These are phyloP conservation scores for Nicator chloris DNA, from an alignment of 2,113 vertebrate species.

Conservation along the genomic window DNA sequence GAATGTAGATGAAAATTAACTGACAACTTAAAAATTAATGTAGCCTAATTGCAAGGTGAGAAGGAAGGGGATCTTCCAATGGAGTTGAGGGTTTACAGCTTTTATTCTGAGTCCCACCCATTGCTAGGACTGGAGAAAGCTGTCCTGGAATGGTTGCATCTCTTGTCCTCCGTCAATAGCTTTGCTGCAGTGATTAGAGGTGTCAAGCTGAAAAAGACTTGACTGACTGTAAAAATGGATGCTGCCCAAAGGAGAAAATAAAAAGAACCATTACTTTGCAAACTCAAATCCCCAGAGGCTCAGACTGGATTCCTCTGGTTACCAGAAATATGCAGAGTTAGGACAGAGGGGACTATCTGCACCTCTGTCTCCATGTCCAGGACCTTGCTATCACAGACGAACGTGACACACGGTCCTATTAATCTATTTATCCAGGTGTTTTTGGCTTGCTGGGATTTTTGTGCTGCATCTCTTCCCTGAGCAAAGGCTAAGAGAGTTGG, in stretches of 20 bases:
- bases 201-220: no score
- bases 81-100: no score
- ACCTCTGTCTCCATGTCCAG: neutral
- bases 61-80: neutral
- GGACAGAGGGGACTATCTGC: neutral
- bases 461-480: neutral
- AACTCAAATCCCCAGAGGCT: neutral
- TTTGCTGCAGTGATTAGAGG: no score
- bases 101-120: no score
- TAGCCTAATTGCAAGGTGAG: neutral
- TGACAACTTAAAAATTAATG: neutral
- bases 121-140: no score
- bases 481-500: neutral
- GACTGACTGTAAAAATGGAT: no score
- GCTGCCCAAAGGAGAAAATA: neutral
- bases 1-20: neutral
- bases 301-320: neutral
- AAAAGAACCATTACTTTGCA: neutral
- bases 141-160: no score
- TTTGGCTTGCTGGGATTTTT: neutral
- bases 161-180: no score
- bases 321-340: neutral
- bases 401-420: neutral
- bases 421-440: neutral
- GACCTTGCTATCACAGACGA: neutral